phyloP scores from a whole-genome alignment of 2,797 vertebrate species.

The Chlorospingus semifuscus region DNA sequence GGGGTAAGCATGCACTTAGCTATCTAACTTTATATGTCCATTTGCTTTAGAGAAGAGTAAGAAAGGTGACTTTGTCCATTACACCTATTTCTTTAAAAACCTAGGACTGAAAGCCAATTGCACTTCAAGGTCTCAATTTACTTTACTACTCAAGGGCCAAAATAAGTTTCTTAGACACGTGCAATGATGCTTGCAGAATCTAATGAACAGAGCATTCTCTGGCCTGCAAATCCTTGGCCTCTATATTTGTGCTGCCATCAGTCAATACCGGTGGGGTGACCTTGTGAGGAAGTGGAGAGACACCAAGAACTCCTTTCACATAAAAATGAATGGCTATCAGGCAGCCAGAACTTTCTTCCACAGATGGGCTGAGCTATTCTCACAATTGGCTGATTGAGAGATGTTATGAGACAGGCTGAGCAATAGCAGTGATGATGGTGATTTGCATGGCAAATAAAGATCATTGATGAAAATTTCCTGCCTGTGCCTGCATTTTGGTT shows the following conservation, averaged over 20 bases:
- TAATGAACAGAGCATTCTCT: not conserved
- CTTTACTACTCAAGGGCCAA: not conserved
- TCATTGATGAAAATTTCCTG: not conserved
- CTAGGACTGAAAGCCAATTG: not conserved
- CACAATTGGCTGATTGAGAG: not conserved
- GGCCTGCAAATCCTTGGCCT: not conserved
- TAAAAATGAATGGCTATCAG: not conserved
- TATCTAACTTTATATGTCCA: not conserved
- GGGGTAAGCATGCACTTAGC: not conserved
- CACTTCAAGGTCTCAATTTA: not conserved
- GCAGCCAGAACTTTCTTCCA: not conserved
- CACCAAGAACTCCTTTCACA: not conserved
- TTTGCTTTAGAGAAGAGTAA: not conserved
- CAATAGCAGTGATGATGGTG: not conserved
- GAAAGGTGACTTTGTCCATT: not conserved
- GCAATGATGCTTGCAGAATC: not conserved
- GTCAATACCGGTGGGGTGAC: not conserved
- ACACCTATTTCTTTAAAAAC: not conserved
- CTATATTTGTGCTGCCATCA: not conserved
- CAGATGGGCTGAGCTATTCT: not conserved
- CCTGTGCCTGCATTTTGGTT: not conserved
- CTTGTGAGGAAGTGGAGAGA: not conserved
- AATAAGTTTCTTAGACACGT: not conserved
- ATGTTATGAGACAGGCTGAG: not conserved
- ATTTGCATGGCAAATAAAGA: not conserved